Percentiles rank a stretch among this genome's conserved stretches.
phyloP scores from a whole-genome alignment of 1,140 invertebrate species.

The Aplysia californica region DNA sequence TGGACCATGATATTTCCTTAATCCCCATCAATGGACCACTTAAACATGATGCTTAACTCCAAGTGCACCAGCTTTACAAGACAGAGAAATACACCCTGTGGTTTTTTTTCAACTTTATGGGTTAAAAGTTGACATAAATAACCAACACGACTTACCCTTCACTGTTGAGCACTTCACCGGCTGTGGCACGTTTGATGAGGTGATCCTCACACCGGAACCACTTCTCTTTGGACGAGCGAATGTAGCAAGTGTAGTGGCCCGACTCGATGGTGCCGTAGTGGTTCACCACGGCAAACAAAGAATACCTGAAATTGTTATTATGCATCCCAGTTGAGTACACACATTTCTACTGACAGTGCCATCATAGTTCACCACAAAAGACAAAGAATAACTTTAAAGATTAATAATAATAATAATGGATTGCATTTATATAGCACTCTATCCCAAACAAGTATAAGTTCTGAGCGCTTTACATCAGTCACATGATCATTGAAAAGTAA shows the following conservation, averaged over 20 bases:
- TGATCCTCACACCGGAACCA: constrained; percentile 99
- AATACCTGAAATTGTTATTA: too few relatives aligned
- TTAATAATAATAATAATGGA: too few relatives aligned
- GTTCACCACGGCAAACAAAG: constrained; percentile 96
- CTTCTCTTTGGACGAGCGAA: constrained; percentile 88
- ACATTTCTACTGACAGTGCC: too few relatives aligned
- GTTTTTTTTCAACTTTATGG: background rate
- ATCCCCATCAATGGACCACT: background rate
- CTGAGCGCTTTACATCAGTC: too few relatives aligned
- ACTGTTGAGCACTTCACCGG: constrained; percentile 91
- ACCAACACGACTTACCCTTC: constrained; percentile 82
- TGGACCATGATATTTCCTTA: background rate
- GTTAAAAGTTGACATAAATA: background rate
- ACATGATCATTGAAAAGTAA: too few relatives aligned
- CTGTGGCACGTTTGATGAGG: constrained; percentile 86
- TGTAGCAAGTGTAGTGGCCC: constrained; percentile 96
- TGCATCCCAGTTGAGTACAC: too few relatives aligned
- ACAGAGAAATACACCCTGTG: background rate
- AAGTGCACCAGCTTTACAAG: background rate
- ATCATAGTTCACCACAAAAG: too few relatives aligned
- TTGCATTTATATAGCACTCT: too few relatives aligned
- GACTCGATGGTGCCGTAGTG: constrained; percentile 92
- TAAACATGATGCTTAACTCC: background rate
- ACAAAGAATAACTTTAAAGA: too few relatives aligned
- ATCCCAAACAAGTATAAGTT: too few relatives aligned